These are phyloP conservation scores for Drosophila koepferae DNA, from an alignment of 2,888 invertebrate genomes.

Conservation along the genomic window DNA sequence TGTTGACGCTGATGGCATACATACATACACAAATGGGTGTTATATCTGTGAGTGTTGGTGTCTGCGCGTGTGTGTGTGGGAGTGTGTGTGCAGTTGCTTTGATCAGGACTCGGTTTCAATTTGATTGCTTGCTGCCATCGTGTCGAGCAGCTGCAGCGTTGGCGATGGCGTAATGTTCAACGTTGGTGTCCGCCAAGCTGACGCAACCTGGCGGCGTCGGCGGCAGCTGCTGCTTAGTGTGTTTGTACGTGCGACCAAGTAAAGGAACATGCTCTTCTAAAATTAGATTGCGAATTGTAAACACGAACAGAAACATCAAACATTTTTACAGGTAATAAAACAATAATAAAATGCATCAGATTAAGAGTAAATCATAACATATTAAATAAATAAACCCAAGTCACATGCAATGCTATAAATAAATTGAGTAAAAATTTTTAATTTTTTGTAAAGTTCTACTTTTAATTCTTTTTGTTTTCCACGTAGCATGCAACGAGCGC, in stretches of 20 bases:
- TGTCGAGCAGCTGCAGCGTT: slow-evolving; percentile 32
- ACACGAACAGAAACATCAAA: slow-evolving; percentile 64
- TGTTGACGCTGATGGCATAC: not conserved
- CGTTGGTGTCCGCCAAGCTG: slow-evolving; percentile 46
- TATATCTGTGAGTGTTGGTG: not conserved
- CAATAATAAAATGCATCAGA: slow-evolving; percentile 6
- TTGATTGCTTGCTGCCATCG: slow-evolving; percentile 36
- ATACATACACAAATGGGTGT: not conserved
- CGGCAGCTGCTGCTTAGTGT: slow-evolving; percentile 46
- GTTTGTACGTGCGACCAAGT: slow-evolving; percentile 85
- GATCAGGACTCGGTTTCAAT: slow-evolving; percentile 24
- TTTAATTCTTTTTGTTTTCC: not conserved
- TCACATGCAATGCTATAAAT: not conserved
- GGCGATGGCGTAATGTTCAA: slow-evolving; percentile 39
- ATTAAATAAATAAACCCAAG: not conserved
- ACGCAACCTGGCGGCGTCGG: slow-evolving; percentile 31
- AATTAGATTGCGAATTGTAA: slow-evolving; percentile 74
- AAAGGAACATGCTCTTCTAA: slow-evolving; percentile 87
- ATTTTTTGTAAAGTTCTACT: slow-evolving; percentile 4
- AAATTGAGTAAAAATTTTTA: not conserved
- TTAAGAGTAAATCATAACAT: slow-evolving; percentile 5
- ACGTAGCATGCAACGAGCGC: slow-evolving; percentile 42
- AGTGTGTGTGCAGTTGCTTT: slow-evolving; percentile 2
- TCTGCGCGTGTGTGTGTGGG: slow-evolving; percentile 13
- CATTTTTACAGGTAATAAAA: slow-evolving; percentile 38